Base-by-base conservation (phyloP, 2,888 invertebrate genomes). In the Rotaria magnacalcarata region DNA sequence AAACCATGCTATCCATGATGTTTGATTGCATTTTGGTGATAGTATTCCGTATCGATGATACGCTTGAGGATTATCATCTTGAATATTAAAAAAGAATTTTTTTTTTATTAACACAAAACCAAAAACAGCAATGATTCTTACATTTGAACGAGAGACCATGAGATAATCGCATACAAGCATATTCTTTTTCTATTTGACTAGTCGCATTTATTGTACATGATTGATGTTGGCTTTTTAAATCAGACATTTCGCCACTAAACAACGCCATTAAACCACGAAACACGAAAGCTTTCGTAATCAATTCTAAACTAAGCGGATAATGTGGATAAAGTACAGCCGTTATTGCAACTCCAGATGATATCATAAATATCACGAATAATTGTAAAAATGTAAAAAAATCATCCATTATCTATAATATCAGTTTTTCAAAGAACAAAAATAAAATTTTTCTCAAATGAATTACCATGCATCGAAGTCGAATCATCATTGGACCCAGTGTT, bases 241-340 rank as follows among this genome's bases (percentile, higher is more conserved):
- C 86, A 47, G 56, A n/a, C 43, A 60, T 85, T 34, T 86, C 86
- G 2, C 85, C 58, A 34, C 75, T 75, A 60, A 86, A 86, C 24
- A 86, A 54, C 41, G 85, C 85, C 80, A 86, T 54, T 50, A 86
- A 58, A 24, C 86, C 86, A 7, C 86, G 75, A n/a, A 85, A 80
- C 47, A 86, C 56, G 27, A 86, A 54, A 24, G 85, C 85, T 58
- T 84, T 85, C 3, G 85, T 75, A 52, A 86, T 24, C 14, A 90
- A 88, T 67, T 89, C 89, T 24, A 87, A 84, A n/a, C 88, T 88
- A 11, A 91, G 88, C 0, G 90, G 90, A 87, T 90, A 90, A 88
- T 91, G 91, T 6, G 92, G 92, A 88, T 91, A 92, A 27, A 92
- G 88, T n/a, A 91, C 89, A 1, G 92, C 90, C 86, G 92, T 91